phyloP scores from a whole-genome alignment of 2,888 invertebrate genomes.

The Catonia carolina region DNA sequence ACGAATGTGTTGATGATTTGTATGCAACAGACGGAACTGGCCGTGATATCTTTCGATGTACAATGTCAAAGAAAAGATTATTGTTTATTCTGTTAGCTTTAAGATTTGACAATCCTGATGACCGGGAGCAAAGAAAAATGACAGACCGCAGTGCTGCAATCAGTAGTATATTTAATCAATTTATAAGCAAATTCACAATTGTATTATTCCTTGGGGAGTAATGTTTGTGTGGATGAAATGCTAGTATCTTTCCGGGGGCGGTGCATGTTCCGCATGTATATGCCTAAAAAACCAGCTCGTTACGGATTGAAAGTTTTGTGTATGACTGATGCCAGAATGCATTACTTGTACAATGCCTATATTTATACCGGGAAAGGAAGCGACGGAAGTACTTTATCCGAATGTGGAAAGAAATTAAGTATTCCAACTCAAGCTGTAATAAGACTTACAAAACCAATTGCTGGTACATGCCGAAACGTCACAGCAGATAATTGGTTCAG shows the following conservation, averaged over 20 bases:
- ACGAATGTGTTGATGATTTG: constrained; percentile 10
- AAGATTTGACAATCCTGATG: constrained; percentile 6
- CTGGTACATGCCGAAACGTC: constrained; percentile 35
- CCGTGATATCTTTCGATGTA: constrained; percentile 16
- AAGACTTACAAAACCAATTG: constrained; percentile 33
- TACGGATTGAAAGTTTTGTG: constrained; percentile 33
- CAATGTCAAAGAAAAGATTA: constrained; percentile 19
- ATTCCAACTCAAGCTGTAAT: constrained; percentile 36
- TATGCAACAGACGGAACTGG: constrained; percentile 19
- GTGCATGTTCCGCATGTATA: constrained; percentile 31
- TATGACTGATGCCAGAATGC: constrained; percentile 29
- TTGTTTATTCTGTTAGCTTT: too few relatives aligned
- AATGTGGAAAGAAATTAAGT: constrained; percentile 32
- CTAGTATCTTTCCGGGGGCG: constrained; percentile 5
- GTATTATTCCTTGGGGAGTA: constrained; percentile 6
- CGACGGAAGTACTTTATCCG: constrained; percentile 34
- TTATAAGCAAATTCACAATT: constrained; percentile 21
- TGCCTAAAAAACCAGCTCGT: constrained; percentile 33
- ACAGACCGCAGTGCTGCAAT: constrained; percentile 18
- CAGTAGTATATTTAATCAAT: constrained; percentile 18
- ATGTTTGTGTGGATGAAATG: constrained; percentile 14
- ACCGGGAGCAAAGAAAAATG: constrained; percentile 4
- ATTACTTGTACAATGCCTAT: constrained; percentile 34
- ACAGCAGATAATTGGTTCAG: constrained; percentile 38
- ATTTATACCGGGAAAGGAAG: constrained; percentile 35